These are phyloP conservation scores for Drosophila neonasuta DNA, from an alignment of 2,888 invertebrate genomes.

Conservation along the genomic window DNA sequence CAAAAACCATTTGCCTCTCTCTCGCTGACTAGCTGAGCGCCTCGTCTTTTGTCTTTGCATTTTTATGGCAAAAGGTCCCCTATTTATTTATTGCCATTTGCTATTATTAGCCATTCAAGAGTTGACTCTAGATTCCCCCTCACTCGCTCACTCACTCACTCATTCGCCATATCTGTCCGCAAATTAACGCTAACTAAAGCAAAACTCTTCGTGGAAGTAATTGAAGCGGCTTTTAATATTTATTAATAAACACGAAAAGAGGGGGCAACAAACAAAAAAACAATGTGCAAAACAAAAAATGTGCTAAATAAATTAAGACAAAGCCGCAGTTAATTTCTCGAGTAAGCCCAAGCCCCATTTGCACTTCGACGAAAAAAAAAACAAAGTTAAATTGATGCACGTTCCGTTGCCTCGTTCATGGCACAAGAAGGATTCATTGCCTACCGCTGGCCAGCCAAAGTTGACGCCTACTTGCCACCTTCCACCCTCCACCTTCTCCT, in stretches of 20 bases:
- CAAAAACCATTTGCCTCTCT: slow-evolving; percentile 32
- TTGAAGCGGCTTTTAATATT: slow-evolving; percentile 55
- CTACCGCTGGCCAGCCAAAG: slow-evolving; percentile 39
- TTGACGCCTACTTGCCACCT: slow-evolving; percentile 30
- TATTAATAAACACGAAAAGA: slow-evolving; percentile 49
- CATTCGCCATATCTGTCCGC: background rate
- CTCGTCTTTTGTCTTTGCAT: slow-evolving; percentile 39
- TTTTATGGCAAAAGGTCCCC: slow-evolving; percentile 52
- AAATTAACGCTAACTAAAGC: slow-evolving; percentile 25
- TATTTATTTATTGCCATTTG: slow-evolving; percentile 70
- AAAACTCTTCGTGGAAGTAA: slow-evolving; percentile 20
- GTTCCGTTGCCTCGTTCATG: slow-evolving; percentile 50
- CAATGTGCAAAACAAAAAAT: background rate
- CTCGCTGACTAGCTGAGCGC: background rate
- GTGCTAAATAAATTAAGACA: slow-evolving; percentile 49
- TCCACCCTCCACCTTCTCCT: background rate
- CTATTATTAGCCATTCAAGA: slow-evolving; percentile 61
- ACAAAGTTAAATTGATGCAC: slow-evolving; percentile 70
- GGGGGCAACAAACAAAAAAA: background rate
- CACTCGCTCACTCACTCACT: background rate
- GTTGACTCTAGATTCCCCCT: background rate
- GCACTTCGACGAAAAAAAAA: slow-evolving; percentile 31
- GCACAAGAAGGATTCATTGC: slow-evolving; percentile 42
- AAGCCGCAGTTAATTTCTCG: slow-evolving; percentile 55
- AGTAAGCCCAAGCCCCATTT: slow-evolving; percentile 28